Evolutionary conservation across 2,888 invertebrate genomes (phyloP), one percentile per base, ranked within the genome.

Genomic region (Lacanobia oleracea): DNA sequence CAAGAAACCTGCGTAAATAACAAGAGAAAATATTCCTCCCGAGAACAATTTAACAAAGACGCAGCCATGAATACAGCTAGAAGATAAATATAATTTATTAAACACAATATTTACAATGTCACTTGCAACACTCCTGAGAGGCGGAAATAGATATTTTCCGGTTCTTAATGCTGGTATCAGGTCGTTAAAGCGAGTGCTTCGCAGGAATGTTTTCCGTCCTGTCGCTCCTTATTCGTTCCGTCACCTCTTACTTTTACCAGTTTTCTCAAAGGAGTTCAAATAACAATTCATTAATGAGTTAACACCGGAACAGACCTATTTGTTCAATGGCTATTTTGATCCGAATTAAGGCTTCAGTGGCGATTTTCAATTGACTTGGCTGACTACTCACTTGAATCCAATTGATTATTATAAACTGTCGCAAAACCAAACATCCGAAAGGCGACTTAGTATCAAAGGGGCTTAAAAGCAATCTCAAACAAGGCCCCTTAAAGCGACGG

Each of bases 61-160:
- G 33, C 50, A 51, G 14, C 33, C 71, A 62, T 48, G 67, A 79
- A 68, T 62, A 67, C 18, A 71, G 74, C 67, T 59, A 37, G 61
- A 60, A 65, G 27, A 79, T 75, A 75, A 77, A 79, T 65, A 72
- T 66, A 83, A 86, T 86, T 83, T 75, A 79, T 79, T 72, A 71
- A 77, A 79, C 65, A 78, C 65, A 79, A 86, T 79, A 86, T 85
- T 85, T 71, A 86, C 83, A 81, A 76, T 77, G 83, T 77, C 79
- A 83, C 77, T 72, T 62, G 67, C 75, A 77, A 67, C 73, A 81
- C 71, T 77, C 72, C 63, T 77, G 66, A 63, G 67, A 68, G 21
- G 56, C 72, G 83, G 87, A 85, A 86, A 86, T 86, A 83, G 59
- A 74, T 85, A 83, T 82, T 81, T 86, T 83, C 84, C 85, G 87